Conservation (phyloP, 2,888 invertebrate genomes). For the Meta bourneti region DNA sequence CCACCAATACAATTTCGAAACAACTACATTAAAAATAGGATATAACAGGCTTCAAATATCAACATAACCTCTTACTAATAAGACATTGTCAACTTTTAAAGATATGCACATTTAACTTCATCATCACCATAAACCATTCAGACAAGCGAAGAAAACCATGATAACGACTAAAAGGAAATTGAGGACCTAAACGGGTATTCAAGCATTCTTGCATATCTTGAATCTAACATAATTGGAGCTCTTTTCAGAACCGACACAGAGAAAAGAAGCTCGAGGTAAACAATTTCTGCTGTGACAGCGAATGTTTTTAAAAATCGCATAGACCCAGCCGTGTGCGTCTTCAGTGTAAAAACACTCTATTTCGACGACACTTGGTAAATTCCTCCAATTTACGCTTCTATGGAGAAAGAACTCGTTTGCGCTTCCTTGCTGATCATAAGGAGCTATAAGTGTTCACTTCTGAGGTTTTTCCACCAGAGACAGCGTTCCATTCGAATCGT, state of each 20-base stretch:
- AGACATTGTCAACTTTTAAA: no score
- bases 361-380: neutral
- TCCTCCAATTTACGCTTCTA: conserved; percentile 34
- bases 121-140: no score
- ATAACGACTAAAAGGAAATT: no score
- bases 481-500: conserved; percentile 35
- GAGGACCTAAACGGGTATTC: no score
- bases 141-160: no score
- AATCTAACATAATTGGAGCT: neutral
- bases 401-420: conserved; percentile 14
- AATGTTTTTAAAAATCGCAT: conserved; percentile 27
- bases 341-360: conserved; percentile 14
- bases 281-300: conserved; percentile 18
- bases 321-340: conserved; percentile 3
- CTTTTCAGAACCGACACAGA: neutral
- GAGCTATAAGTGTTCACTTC: neutral
- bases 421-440: neutral
- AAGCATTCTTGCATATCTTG: no score
- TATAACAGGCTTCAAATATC: no score
- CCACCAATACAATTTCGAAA: no score
- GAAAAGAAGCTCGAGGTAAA: neutral
- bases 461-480: conserved; percentile 30
- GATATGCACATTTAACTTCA: no score
- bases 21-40: no score
- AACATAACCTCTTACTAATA: no score